A percentile compares a stretch with the other conserved stretches of the same genome.
Evolutionary conservation across 2,888 invertebrate genomes (phyloP).

Genomic region (Abrostola triplasia): DNA sequence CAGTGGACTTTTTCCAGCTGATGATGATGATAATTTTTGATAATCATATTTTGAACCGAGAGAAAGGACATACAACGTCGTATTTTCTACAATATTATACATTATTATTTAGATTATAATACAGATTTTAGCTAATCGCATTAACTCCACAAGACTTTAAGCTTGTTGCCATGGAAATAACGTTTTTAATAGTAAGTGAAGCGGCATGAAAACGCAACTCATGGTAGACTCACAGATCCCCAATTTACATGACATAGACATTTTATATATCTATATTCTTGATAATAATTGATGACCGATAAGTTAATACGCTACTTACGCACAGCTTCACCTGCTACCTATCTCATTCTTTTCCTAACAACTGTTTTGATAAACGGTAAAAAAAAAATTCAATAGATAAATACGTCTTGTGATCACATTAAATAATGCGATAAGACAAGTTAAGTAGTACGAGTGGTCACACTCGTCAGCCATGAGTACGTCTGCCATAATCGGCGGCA

Average conservation of each 20-base stretch:
- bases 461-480: constrained; percentile 11
- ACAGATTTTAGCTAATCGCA: too few species aligned
- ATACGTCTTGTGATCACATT: constrained; percentile 41
- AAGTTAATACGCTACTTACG: neutral
- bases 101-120: too few species aligned
- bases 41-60: too few species aligned
- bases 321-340: neutral
- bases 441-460: constrained; percentile 20
- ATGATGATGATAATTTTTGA: too few species aligned
- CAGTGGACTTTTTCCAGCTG: too few species aligned
- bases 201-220: too few species aligned
- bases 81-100: too few species aligned
- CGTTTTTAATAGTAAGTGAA: too few species aligned
- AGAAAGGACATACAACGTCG: too few species aligned
- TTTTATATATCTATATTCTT: neutral
- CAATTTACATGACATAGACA: neutral
- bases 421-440: constrained; percentile 23
- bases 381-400: constrained; percentile 27
- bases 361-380: constrained; percentile 7
- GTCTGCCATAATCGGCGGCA: constrained; percentile 13
- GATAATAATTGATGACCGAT: neutral
- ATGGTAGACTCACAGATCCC: too few species aligned
- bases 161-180: too few species aligned
- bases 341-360: constrained; percentile 1
- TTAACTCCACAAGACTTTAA: too few species aligned